phyloP scores from a whole-genome alignment of 2,888 invertebrate genomes.

The Orthosia incerta region DNA sequence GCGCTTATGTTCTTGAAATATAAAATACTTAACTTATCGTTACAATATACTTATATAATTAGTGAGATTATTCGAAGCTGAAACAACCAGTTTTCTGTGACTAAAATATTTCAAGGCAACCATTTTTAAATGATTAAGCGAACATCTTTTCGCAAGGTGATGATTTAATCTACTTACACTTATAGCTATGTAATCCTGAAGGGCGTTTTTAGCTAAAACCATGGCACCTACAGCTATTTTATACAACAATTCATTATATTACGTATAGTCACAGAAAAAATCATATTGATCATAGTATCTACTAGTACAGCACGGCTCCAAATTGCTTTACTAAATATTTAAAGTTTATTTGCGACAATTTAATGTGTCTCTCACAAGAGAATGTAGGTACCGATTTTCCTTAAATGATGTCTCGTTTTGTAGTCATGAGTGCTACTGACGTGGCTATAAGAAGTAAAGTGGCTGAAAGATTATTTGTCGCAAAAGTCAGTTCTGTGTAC shows the following conservation, averaged over 20 bases:
- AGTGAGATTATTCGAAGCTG: slow-evolving; percentile 86
- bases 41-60: slow-evolving; percentile 84
- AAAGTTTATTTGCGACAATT: slow-evolving; percentile 22
- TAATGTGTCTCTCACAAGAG: slow-evolving; percentile 12
- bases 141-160: slow-evolving; percentile 77
- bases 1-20: slow-evolving; percentile 86
- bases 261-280: slow-evolving; percentile 62
- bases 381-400: slow-evolving; percentile 17
- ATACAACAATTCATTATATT: slow-evolving; percentile 62
- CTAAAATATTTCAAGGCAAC: slow-evolving; percentile 86
- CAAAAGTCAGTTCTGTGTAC: slow-evolving; percentile 50
- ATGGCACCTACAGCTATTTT: slow-evolving; percentile 64
- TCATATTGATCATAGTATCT: slow-evolving; percentile 29
- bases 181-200: slow-evolving; percentile 62
- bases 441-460: slow-evolving; percentile 16
- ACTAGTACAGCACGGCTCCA: slow-evolving; percentile 36
- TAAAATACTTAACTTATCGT: slow-evolving; percentile 87
- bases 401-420: slow-evolving; percentile 18
- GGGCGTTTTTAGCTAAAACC: slow-evolving; percentile 64
- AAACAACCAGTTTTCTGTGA: slow-evolving; percentile 86
- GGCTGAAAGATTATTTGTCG: slow-evolving; percentile 29
- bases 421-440: slow-evolving; percentile 25
- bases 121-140: slow-evolving; percentile 82
- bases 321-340: slow-evolving; percentile 41
- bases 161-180: slow-evolving; percentile 59